These are phyloP conservation scores for Himalopsyche japonica DNA, from an alignment of 2,888 invertebrate species.

Conservation along the genomic window DNA sequence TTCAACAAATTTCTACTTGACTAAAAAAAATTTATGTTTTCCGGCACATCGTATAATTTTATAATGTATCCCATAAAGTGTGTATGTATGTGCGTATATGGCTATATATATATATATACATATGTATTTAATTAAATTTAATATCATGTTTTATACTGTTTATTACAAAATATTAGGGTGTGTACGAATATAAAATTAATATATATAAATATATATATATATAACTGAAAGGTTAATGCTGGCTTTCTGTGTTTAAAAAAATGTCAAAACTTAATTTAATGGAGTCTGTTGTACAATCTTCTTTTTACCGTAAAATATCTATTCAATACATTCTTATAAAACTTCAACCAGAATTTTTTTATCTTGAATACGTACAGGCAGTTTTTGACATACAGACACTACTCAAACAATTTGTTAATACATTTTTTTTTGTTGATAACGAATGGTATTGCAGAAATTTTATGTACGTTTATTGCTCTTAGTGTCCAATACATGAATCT, in stretches of 20 bases:
- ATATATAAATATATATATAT: slow-evolving; percentile 17
- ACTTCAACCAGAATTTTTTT: background rate
- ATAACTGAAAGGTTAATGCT: background rate
- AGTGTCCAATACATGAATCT: no score
- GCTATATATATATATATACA: background rate
- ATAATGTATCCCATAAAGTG: background rate
- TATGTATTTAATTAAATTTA: slow-evolving; percentile 31
- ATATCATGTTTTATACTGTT: slow-evolving; percentile 39
- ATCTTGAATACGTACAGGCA: no score
- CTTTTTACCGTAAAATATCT: background rate
- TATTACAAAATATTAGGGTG: slow-evolving; percentile 37
- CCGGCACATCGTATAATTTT: background rate
- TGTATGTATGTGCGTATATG: slow-evolving; percentile 28
- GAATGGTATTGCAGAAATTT: no score
- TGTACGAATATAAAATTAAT: slow-evolving; percentile 25
- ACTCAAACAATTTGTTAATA: no score
- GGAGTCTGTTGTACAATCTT: background rate
- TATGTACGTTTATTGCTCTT: no score
- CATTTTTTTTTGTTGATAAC: no score
- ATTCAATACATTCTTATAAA: background rate
- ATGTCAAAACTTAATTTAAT: background rate
- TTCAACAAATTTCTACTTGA: no score
- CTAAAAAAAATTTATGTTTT: no score
- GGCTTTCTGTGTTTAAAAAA: background rate
- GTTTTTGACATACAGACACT: no score